A percentile compares a stretch with the other conserved stretches of the same genome.
Conservation (phyloP, 1,140 invertebrate species). For the Amyelois transitella region DNA sequence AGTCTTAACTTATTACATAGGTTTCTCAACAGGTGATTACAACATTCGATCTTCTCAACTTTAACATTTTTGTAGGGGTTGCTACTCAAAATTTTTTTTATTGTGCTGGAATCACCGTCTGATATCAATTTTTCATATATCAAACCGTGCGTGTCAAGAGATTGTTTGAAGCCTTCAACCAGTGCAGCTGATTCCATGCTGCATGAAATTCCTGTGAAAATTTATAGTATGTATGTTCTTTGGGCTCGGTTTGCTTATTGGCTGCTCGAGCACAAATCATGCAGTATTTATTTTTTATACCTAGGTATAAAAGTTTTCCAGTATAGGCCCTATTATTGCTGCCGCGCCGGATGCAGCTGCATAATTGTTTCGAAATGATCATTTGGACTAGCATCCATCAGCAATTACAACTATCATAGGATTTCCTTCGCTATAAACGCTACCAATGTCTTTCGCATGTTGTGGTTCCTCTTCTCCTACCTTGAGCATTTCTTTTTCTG, state of each 20-base stretch:
- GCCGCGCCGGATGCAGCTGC: conserved; percentile 30
- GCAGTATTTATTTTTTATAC: conserved; percentile 42
- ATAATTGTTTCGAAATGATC: conserved; percentile 18
- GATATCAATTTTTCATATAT: conserved; percentile 43
- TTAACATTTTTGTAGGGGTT: conserved; percentile 27
- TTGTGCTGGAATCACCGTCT: conserved; percentile 53
- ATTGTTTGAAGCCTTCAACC: conserved; percentile 42
- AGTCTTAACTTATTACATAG: conserved; percentile 15
- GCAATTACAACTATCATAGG: no score
- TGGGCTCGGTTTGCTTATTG: conserved; percentile 4
- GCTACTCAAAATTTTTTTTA: conserved; percentile 22
- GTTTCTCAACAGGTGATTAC: conserved; percentile 40
- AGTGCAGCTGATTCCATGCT: conserved; percentile 53
- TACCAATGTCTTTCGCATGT: no score
- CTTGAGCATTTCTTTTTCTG: no score
- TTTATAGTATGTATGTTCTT: conserved; percentile 35
- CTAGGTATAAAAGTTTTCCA: conserved; percentile 27
- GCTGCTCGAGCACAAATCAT: conserved; percentile 20
- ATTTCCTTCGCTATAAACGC: no score
- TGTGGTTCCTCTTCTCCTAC: no score
- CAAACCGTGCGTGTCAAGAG: conserved; percentile 36
- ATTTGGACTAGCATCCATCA: conserved; percentile 9
- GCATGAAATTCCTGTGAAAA: conserved; percentile 30
- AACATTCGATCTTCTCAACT: conserved; percentile 36
- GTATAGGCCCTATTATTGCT: conserved; percentile 28